Evolutionary conservation across 2,797 vertebrate genomes (phyloP), one percentile per base, ranked within the genome.

Genomic region (Tarsius wallacei): DNA sequence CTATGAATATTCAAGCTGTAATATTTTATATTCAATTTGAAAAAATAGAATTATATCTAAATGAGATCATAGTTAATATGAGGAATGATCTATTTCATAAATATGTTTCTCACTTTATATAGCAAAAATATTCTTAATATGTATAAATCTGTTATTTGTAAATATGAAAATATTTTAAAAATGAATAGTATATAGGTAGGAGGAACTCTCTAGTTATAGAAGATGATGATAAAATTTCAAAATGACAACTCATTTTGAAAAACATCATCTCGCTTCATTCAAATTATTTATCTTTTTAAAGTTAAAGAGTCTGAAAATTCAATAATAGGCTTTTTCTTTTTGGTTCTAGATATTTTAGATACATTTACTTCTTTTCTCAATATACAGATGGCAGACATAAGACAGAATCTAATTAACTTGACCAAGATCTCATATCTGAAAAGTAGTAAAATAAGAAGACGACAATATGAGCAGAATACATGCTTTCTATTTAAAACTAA

Each of bases 1-100:
- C 4, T 68, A 49, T 73, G 73, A 90, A n/a, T 96, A 78, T 85
- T 96, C 93, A 86, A 96, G 15, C 17, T 83, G 14, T 66, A 78
- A 8, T 70, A 12, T 89, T 12, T 57, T 51, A 82, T n/a, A 19
- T 47, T 93, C 6, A 3, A 85, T 87, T 87, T 84, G 22, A 93
- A 94, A 87, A 31, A 84, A n/a, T 55, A 16, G 68, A 96, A 77
- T 80, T 71, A n/a, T 21, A 61, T 36, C 2, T 77, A 36, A 88
- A 36, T 33, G 68, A 84, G 7, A 63, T 47, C 2, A 86, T 93
- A 36, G 26, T 49, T 88, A 77, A 66, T 51, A 76, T 82, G 73
- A 68, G 55, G 7, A 78, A 31, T 47, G 5, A 49, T 74, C 2
- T 42, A 63, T 64, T 87, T 49, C n/a, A 0, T 76, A n/a, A 87